Evolutionary conservation across 2,113 vertebrate species (phyloP).

Genomic region (Heliornis fulica): DNA sequence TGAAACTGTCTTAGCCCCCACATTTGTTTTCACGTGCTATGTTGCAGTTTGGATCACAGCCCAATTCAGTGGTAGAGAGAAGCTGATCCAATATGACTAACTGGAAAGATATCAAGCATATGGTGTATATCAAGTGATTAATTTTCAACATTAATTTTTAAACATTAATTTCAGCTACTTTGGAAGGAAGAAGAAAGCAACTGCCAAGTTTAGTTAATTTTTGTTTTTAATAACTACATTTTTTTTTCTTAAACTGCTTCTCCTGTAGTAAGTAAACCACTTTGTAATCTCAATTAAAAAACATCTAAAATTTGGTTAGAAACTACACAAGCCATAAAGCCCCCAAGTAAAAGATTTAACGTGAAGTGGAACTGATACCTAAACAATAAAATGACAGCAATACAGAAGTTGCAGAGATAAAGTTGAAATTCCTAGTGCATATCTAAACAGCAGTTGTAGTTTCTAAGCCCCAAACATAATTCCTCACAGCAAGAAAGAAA

Average conservation of each 20-base stretch:
- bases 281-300: neutral
- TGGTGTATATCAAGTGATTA: constrained; percentile 12
- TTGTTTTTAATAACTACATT: neutral
- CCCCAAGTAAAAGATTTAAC: constrained; percentile 21
- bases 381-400: constrained; percentile 3
- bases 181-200: constrained; percentile 14
- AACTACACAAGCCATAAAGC: neutral
- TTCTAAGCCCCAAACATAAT: constrained; percentile 3
- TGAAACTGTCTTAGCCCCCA: accelerated
- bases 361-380: constrained; percentile 4
- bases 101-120: constrained; percentile 46
- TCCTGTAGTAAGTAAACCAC: neutral
- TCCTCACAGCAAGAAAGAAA: constrained; percentile 9
- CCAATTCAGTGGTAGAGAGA: neutral
- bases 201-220: constrained; percentile 28
- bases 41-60: constrained; percentile 26
- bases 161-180: constrained; percentile 29
- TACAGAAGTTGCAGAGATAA: neutral
- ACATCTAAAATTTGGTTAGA: neutral
- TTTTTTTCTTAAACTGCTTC: neutral
- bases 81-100: neutral
- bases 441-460: neutral
- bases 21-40: neutral
- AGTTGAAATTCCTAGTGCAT: neutral
- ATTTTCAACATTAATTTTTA: constrained; percentile 56